Evolutionary conservation across 2,113 vertebrate genomes (phyloP).

Genomic region (Mirza zaza): DNA sequence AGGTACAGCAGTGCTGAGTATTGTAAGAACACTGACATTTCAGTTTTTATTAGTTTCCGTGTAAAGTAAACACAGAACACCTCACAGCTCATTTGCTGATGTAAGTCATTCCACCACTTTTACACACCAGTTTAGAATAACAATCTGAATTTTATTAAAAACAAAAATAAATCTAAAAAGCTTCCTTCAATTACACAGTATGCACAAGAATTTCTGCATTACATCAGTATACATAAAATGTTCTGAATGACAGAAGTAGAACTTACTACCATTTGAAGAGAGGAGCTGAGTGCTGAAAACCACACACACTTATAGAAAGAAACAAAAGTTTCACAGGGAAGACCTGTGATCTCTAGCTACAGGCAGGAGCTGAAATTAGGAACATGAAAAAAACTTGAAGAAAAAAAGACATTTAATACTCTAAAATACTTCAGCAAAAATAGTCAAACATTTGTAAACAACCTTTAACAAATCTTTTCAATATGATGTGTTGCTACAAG

Average conservation of each 20-base stretch:
- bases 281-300: conserved; percentile 56
- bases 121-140: conserved; percentile 80
- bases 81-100: conserved; percentile 68
- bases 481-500: conserved; percentile 56
- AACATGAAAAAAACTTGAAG: conserved; percentile 60
- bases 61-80: conserved; percentile 64
- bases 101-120: conserved; percentile 77
- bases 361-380: conserved; percentile 62
- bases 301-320: conserved; percentile 48
- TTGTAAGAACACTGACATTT: conserved; percentile 52
- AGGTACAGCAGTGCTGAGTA: neutral
- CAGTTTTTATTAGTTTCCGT: conserved; percentile 74
- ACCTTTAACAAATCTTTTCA: conserved; percentile 66
- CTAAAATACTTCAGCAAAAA: conserved; percentile 73
- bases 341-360: conserved; percentile 55
- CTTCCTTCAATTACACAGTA: conserved; percentile 78
- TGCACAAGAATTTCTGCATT: conserved; percentile 79
- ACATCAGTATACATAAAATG: conserved; percentile 81
- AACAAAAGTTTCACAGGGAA: conserved; percentile 52
- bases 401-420: conserved; percentile 63
- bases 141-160: conserved; percentile 81
- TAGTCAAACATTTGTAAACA: conserved; percentile 78
- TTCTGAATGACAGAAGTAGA: conserved; percentile 69
- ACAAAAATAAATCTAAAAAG: conserved; percentile 76
- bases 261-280: conserved; percentile 36